phyloP scores from a whole-genome alignment of 2,888 invertebrate genomes.

The Brenthis daphne region DNA sequence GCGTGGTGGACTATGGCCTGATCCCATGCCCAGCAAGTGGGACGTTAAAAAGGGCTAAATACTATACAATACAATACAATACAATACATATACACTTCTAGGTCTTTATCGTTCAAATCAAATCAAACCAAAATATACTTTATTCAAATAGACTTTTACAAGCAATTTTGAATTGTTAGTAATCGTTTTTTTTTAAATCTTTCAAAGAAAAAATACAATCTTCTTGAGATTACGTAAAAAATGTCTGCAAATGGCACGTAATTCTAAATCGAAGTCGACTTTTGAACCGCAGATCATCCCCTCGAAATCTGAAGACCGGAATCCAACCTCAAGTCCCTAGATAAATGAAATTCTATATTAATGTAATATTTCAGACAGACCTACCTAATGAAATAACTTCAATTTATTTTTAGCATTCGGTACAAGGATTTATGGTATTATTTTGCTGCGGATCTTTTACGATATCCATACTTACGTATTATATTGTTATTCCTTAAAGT shows the following conservation, averaged over 20 bases:
- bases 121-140: too few relatives aligned
- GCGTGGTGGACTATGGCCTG: too few relatives aligned
- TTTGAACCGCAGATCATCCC: conserved; percentile 2
- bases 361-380: conserved; percentile 47
- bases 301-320: background rate
- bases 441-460: conserved; percentile 2
- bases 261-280: background rate
- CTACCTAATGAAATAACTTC: conserved; percentile 46
- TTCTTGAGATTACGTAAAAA: too few relatives aligned
- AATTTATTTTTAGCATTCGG: conserved; percentile 39
- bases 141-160: too few relatives aligned
- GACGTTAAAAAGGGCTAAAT: too few relatives aligned
- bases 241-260: background rate
- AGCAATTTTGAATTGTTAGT: too few relatives aligned
- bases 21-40: too few relatives aligned
- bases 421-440: conserved; percentile 22
- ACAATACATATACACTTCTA: too few relatives aligned
- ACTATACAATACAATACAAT: too few relatives aligned
- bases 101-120: too few relatives aligned
- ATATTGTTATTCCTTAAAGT: background rate
- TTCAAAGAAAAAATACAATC: too few relatives aligned
- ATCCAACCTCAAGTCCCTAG: conserved; percentile 1
- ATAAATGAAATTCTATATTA: conserved; percentile 52
- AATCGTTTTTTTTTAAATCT: too few relatives aligned
- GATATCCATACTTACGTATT: background rate